A percentile compares a stretch with the other conserved stretches of the same genome.
phyloP scores from a whole-genome alignment of 2,113 vertebrate species.

The Dasyprocta punctata region DNA sequence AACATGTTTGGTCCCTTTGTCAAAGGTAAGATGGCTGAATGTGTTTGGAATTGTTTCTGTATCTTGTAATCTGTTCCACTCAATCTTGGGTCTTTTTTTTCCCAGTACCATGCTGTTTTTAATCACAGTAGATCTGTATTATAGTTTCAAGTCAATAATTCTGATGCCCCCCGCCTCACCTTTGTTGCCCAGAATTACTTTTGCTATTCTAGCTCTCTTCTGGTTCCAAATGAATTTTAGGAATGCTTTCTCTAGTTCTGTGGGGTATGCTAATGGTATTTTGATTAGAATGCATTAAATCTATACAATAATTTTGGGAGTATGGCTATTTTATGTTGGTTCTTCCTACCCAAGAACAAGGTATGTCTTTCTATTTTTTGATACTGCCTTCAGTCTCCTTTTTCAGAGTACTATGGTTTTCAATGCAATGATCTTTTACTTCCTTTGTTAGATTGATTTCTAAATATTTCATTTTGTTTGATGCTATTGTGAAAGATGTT shows the following conservation, averaged over 20 bases:
- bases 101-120: not conserved
- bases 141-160: not conserved
- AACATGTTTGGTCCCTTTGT: not conserved
- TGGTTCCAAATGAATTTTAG: not conserved
- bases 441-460: not conserved
- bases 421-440: not conserved
- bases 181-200: not conserved
- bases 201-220: not conserved
- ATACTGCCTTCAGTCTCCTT: not conserved
- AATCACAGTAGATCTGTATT: not conserved
- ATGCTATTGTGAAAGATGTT: not conserved
- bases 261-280: not conserved
- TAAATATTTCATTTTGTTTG: not conserved
- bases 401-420: not conserved
- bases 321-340: not conserved
- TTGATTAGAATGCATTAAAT: not conserved
- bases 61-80: not conserved
- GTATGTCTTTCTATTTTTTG: not conserved
- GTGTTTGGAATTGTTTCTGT: not conserved
- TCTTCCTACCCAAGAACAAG: not conserved
- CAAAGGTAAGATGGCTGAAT: not conserved
- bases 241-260: not conserved
- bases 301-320: not conserved
- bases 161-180: not conserved
- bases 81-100: not conserved